phyloP scores from a whole-genome alignment of 2,113 vertebrate species.

The human region DNA sequence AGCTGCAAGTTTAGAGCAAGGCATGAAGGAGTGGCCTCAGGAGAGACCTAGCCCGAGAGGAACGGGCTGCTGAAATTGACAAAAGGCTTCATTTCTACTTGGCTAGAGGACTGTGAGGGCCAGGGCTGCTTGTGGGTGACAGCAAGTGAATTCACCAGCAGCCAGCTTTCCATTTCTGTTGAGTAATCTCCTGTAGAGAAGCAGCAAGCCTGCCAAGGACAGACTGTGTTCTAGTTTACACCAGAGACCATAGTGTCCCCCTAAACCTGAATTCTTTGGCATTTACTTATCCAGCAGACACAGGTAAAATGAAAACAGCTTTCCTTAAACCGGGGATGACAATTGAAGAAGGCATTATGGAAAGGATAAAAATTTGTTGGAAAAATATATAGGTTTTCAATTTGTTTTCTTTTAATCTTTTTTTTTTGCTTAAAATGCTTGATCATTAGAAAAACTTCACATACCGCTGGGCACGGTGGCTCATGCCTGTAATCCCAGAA shows the following conservation, averaged over 20 bases:
- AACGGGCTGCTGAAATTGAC: not conserved
- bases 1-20: not conserved
- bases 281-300: not conserved
- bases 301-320: not conserved
- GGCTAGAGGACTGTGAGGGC: not conserved
- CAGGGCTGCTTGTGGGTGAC: slow-evolving; percentile 16
- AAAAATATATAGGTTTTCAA: not conserved
- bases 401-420: slow-evolving; percentile 37
- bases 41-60: not conserved
- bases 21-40: not conserved
- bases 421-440: not conserved
- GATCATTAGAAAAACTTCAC: not conserved
- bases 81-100: not conserved
- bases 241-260: not conserved
- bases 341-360: not conserved
- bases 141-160: slow-evolving; percentile 37
- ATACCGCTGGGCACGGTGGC: not conserved
- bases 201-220: not conserved
- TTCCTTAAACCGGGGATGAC: not conserved
- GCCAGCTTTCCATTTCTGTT: slow-evolving; percentile 47
- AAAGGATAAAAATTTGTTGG: not conserved
- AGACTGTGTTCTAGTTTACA: not conserved
- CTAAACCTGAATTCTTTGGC: not conserved
- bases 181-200: slow-evolving; percentile 4
- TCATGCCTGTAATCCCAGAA: too few relatives aligned